phyloP scores from a whole-genome alignment of 2,113 vertebrate genomes.

The Saguinus midas region DNA sequence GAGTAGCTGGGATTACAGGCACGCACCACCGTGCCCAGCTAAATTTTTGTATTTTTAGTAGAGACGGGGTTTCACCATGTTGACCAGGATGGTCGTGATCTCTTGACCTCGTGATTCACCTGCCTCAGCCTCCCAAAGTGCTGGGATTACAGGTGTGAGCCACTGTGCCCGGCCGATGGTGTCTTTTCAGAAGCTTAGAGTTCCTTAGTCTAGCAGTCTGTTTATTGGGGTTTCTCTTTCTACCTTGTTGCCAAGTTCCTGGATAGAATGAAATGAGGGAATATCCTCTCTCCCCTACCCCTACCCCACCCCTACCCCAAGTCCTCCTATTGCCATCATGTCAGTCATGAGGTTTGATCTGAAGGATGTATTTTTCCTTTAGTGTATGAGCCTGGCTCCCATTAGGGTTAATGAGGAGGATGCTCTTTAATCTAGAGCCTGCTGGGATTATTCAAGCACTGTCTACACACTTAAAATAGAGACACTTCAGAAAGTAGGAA shows the following conservation, averaged over 20 bases:
- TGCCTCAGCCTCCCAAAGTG: too few relatives aligned
- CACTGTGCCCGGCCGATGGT: conserved; percentile 21
- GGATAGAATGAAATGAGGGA: conserved; percentile 72
- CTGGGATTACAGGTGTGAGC: too few relatives aligned
- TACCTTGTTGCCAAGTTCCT: conserved; percentile 62
- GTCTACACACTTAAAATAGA: conserved; percentile 61
- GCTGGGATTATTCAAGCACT: conserved; percentile 51
- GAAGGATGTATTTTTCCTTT: neutral
- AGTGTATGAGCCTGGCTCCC: neutral
- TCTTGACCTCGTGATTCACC: too few relatives aligned
- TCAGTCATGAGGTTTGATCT: conserved; percentile 5
- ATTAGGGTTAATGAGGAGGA: conserved; percentile 32
- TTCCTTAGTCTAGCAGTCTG: conserved; percentile 73
- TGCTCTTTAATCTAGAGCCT: conserved; percentile 35
- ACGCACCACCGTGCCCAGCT: too few relatives aligned
- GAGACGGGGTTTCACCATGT: too few relatives aligned
- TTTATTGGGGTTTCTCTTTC: conserved; percentile 70
- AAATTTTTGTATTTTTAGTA: too few relatives aligned
- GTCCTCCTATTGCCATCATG: neutral
- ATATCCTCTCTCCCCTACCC: neutral
- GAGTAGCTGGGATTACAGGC: too few relatives aligned
- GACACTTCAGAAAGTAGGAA: conserved; percentile 56
- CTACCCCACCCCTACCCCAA: neutral
- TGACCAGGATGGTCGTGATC: too few relatives aligned
- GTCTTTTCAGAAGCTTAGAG: conserved; percentile 71